phyloP scores from a whole-genome alignment of 2,888 invertebrate species.

The Cenopis cana region DNA sequence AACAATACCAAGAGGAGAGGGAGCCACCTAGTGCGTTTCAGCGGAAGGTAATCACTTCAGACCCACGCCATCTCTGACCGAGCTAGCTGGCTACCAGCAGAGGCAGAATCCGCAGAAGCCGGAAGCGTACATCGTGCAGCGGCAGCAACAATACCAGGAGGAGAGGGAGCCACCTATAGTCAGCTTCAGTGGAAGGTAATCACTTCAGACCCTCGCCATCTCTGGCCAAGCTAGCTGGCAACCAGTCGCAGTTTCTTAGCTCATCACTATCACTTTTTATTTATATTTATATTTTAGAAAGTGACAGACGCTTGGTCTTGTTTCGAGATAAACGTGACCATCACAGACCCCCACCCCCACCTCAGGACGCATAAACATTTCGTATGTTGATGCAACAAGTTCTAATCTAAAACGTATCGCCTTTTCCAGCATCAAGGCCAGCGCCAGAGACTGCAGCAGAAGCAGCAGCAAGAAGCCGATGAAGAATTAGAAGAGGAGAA shows the following conservation, averaged over 20 bases:
- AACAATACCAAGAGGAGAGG: constrained; percentile 52
- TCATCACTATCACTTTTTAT: too few species aligned
- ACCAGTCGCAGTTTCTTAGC: too few species aligned
- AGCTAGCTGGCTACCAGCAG: not conserved
- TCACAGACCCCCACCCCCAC: too few species aligned
- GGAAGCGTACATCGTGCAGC: constrained; percentile 66
- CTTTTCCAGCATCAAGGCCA: constrained; percentile 62
- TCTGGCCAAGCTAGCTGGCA: not conserved
- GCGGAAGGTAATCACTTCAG: not conserved
- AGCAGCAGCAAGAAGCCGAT: constrained; percentile 61
- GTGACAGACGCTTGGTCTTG: too few species aligned
- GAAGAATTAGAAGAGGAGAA: constrained; percentile 89
- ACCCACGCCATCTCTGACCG: not conserved
- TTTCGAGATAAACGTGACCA: too few species aligned
- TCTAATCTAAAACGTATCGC: not conserved
- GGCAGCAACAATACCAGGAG: constrained; percentile 54
- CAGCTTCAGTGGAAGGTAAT: not conserved
- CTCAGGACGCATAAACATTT: too few species aligned
- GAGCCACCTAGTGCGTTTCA: constrained; percentile 5
- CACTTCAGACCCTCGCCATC: not conserved
- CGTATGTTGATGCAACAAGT: too few species aligned
- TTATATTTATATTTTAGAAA: too few species aligned
- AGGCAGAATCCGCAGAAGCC: not conserved
- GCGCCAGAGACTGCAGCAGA: constrained; percentile 64
- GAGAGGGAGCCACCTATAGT: not conserved